A percentile compares a stretch with the other conserved stretches of the same genome.
These are phyloP conservation scores for Scalopus aquaticus DNA, from an alignment of 2,113 vertebrate species.

Conservation along the genomic window DNA sequence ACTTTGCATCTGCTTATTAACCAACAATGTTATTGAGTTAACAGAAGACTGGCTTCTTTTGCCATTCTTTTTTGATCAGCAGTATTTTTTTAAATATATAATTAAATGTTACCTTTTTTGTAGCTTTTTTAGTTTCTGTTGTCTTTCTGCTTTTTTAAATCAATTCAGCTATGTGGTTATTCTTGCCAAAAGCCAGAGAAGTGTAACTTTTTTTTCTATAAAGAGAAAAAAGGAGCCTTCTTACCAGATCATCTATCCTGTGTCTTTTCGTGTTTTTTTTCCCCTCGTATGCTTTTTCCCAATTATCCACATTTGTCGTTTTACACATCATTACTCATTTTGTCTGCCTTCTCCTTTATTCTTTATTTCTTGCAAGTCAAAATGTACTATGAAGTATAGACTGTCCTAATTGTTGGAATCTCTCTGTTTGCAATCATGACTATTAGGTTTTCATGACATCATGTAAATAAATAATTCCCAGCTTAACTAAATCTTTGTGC, in stretches of 20 bases:
- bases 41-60: neutral
- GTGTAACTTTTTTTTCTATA: neutral
- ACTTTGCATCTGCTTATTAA: neutral
- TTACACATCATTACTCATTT: neutral
- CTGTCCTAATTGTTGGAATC: neutral
- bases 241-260: neutral
- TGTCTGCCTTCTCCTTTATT: neutral
- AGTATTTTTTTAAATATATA: neutral
- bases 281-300: neutral
- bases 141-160: slow-evolving; percentile 42
- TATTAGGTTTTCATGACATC: neutral
- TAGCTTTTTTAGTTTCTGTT: slow-evolving; percentile 41
- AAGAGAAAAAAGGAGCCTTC: neutral
- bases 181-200: neutral
- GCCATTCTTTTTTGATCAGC: neutral
- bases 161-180: neutral
- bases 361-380: neutral
- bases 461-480: neutral
- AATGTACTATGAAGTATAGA: neutral
- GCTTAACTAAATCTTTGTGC: neutral
- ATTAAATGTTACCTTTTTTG: neutral
- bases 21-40: neutral
- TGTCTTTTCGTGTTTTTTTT: neutral
- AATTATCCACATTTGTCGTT: neutral
- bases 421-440: neutral